Evolutionary conservation across 2,113 vertebrate genomes (phyloP), one percentile per base, ranked within the genome.

Genomic region (Anhinga anhinga): DNA sequence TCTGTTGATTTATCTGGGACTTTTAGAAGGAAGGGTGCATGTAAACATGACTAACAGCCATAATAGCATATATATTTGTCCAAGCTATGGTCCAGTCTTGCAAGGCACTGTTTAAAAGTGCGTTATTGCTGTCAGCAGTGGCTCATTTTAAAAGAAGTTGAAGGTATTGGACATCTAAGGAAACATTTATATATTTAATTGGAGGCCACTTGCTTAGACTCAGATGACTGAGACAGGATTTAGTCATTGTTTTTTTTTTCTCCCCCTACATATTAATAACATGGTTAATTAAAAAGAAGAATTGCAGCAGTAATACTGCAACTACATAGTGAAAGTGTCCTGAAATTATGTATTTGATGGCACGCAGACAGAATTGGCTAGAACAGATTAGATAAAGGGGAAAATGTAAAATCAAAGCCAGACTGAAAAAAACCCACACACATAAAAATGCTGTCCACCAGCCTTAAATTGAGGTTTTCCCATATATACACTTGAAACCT

Each of bases 261-360:
- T 1, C 5, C 3, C 30, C 12, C 1, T 6, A 0, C 5, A 18
- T 59, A 23, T 25, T 36, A 74, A 63, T 34, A 90, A 18, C 10
- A 36, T 17, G 19, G 7, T 3, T 42, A 87, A 86, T 34, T 44
- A 55, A 47, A 62, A 61, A 8, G 4, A 77, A 49, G 29, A 52
- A 65, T 44, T 95, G 5, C 8, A 25, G 11, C 16, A 50, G 21
- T n/a, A 49, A 8, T 45, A 49, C 10, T 71, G n/a, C 45, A 62
- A 13, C 8, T 58, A 45, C 5, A 21, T 30, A 70, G 26, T 52
- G 12, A 11, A 71, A 89, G 6, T 69, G 16, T 81, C 63, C 74
- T 81, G 30, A 58, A 70, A 45, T 47, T 82, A 45, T 27, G 5
- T 47, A 58, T 27, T 26, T 38, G n/a, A 50, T 52, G 23, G 47